phyloP scores from a whole-genome alignment of 2,888 invertebrate genomes.

The Tenthredo mesomela region DNA sequence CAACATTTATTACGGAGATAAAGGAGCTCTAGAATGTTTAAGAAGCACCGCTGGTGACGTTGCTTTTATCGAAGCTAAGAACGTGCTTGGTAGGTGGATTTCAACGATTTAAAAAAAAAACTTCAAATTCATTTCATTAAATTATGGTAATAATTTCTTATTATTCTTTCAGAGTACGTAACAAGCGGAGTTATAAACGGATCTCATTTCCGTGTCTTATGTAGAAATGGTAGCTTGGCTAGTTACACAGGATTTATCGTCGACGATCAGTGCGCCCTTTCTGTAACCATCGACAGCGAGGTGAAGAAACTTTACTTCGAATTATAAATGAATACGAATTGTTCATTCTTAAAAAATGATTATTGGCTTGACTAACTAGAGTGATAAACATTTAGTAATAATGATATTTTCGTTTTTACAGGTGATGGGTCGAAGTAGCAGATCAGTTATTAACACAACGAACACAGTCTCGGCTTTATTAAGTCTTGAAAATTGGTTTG shows the following conservation, averaged over 20 bases:
- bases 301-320: constrained; percentile 68
- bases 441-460: constrained; percentile 56
- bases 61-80: constrained; percentile 81
- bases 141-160: background rate
- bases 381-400: background rate
- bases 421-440: constrained; percentile 68
- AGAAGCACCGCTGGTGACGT: constrained; percentile 80
- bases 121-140: background rate
- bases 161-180: constrained; percentile 72
- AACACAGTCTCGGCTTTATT: constrained; percentile 76
- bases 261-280: constrained; percentile 80
- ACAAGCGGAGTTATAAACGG: constrained; percentile 71
- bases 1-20: constrained; percentile 82
- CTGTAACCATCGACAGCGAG: constrained; percentile 83
- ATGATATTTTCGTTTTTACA: constrained; percentile 55
- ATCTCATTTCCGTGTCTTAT: constrained; percentile 80
- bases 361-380: background rate
- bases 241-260: constrained; percentile 78
- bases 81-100: constrained; percentile 75
- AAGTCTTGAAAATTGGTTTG: constrained; percentile 79
- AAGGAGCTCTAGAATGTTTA: constrained; percentile 82
- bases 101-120: background rate
- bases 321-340: background rate
- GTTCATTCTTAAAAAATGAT: background rate
- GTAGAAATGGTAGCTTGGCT: constrained; percentile 82